A percentile compares a stretch with the other conserved stretches of the same genome.
Evolutionary conservation across 2,888 invertebrate species (phyloP).

Genomic region (Drosophila tanythrix): DNA sequence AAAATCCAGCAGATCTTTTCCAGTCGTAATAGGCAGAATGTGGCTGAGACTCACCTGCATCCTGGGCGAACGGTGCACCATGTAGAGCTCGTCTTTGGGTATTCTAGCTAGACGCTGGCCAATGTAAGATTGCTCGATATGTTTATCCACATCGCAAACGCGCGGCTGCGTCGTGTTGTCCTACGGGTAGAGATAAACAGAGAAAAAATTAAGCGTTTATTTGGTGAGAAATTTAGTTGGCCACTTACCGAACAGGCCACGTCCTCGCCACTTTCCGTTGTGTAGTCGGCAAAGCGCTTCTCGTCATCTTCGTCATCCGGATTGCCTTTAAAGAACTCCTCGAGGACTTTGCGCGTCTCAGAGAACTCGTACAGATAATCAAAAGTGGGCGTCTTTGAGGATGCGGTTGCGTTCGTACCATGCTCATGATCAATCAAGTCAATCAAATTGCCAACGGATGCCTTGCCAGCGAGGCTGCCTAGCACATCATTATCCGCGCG

Average conservation of each 20-base stretch:
- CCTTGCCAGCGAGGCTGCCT: constrained; percentile 44
- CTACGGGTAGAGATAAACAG: constrained; percentile 35
- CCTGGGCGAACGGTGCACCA: constrained; percentile 83
- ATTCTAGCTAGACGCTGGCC: constrained; percentile 85
- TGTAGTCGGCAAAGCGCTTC: constrained; percentile 84
- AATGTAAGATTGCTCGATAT: constrained; percentile 84
- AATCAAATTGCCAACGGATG: constrained; percentile 77
- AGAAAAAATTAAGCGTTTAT: constrained; percentile 1
- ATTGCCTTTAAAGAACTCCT: constrained; percentile 95
- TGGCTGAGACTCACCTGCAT: constrained; percentile 71
- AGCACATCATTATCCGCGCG: constrained; percentile 39
- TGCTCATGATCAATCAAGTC: constrained; percentile 67
- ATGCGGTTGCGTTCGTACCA: constrained; percentile 24
- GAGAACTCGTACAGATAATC: constrained; percentile 97
- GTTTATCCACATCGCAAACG: constrained; percentile 75
- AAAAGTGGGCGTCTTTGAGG: constrained; percentile 88
- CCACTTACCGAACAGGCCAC: constrained; percentile 82
- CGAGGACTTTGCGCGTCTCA: constrained; percentile 95
- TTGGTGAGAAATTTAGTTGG: not conserved
- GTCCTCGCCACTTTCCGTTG: constrained; percentile 83
- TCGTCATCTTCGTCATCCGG: constrained; percentile 87
- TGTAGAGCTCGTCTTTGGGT: constrained; percentile 83
- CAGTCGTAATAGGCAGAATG: not conserved
- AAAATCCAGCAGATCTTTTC: not conserved
- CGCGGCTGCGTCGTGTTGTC: constrained; percentile 66